Evolutionary conservation across 2,113 vertebrate genomes (phyloP).

Genomic region (Oncorhynchus mykiss): DNA sequence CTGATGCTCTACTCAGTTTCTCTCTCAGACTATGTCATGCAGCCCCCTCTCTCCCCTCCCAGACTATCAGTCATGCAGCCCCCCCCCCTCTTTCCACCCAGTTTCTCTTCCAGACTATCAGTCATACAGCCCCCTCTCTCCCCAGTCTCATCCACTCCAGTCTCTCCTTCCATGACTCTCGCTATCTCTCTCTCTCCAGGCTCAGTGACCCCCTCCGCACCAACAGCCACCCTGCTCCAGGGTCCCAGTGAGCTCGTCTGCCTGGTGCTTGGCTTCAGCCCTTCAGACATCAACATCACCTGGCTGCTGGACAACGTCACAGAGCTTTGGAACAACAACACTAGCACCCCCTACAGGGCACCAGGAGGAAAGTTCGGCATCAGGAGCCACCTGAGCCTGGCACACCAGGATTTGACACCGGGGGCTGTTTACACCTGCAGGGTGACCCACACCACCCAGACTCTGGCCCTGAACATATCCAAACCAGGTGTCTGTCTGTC

Average conservation of each 20-base stretch:
- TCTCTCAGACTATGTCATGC: background rate
- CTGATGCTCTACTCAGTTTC: background rate
- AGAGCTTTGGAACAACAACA: conserved; percentile 14
- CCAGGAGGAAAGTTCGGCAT: conserved; percentile 64
- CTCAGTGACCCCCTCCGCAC: too few species aligned
- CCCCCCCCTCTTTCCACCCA: background rate
- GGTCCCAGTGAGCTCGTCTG: conserved; percentile 33
- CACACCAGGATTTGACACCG: background rate
- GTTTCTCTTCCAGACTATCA: background rate
- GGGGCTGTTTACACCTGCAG: too few species aligned
- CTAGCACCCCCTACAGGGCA: conserved; percentile 36
- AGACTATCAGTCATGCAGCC: background rate
- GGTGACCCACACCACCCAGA: too few species aligned
- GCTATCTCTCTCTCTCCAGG: too few species aligned
- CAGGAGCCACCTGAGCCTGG: conserved; percentile 58
- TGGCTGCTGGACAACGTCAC: conserved; percentile 46
- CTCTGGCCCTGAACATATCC: too few species aligned
- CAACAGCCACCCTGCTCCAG: conserved; percentile 40
- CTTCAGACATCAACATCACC: conserved; percentile 33
- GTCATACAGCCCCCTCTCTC: background rate
- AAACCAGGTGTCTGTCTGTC: too few species aligned
- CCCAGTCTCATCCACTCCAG: conserved; percentile 41
- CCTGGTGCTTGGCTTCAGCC: too few species aligned
- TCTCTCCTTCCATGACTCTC: conserved; percentile 33
- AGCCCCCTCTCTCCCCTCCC: background rate